A percentile compares a stretch with the other conserved stretches of the same genome.
These are phyloP conservation scores for Geotrupes spiniger DNA, from an alignment of 2,888 invertebrate species.

Conservation along the genomic window DNA sequence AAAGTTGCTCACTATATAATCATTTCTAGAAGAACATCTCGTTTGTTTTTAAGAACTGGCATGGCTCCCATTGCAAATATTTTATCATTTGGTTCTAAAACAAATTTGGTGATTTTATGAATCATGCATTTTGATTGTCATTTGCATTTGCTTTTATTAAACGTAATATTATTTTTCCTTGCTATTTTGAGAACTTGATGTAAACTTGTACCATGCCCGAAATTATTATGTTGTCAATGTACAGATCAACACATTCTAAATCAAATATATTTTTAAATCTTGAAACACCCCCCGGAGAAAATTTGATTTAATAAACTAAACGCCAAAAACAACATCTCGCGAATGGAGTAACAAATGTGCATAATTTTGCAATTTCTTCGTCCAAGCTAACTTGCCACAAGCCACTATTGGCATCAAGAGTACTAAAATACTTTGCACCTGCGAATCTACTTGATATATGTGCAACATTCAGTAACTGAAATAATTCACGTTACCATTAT, in stretches of 20 bases:
- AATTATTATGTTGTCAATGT: constrained; percentile 33
- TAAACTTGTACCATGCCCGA: constrained; percentile 27
- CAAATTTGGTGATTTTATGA: constrained; percentile 9
- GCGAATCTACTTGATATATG: constrained; percentile 23
- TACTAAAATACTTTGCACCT: constrained; percentile 22
- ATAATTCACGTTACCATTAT: too few species aligned
- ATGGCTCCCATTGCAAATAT: constrained; percentile 17
- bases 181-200: constrained; percentile 25
- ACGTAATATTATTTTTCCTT: constrained; percentile 24
- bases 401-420: constrained; percentile 7
- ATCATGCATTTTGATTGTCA: constrained; percentile 14
- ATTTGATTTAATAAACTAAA: constrained; percentile 34
- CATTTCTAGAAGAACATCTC: constrained; percentile 17
- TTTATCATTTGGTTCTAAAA: constrained; percentile 9
- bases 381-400: constrained; percentile 27
- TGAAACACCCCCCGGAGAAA: constrained; percentile 21
- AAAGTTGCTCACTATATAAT: constrained; percentile 17
- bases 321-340: constrained; percentile 21
- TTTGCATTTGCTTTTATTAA: constrained; percentile 26
- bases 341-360: constrained; percentile 27
- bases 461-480: constrained; percentile 23
- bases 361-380: constrained; percentile 23
- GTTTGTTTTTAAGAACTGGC: constrained; percentile 10
- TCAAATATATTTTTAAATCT: constrained; percentile 6
- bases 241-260: constrained; percentile 17